Base-by-base conservation (phyloP, 2,888 invertebrate genomes). In the Slavum lentiscoides region DNA sequence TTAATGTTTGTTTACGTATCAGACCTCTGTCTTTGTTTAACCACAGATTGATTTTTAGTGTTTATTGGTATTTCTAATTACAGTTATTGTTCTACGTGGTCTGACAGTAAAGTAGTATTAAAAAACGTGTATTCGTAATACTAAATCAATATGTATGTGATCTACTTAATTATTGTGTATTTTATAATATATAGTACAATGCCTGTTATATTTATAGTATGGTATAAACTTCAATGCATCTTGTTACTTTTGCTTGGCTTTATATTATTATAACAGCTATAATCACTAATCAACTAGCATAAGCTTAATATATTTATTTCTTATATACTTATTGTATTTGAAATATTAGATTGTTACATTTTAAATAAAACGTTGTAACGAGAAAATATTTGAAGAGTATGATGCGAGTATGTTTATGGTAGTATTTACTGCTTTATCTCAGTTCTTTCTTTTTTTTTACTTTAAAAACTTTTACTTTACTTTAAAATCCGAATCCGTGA, bases 1-100 rank as follows among this genome's bases (percentile, higher is more conserved):
- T 53, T 59, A 37, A 23, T 55, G 55, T 70, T 39, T 49, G 6
- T 23, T 43, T 61, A 55, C 37, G n/a, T 39, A 55, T 43, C 58
- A 74, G 76, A 74, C 82, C 67, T 15, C 70, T 64, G 74, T 72
- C 73, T 82, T 67, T 62, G 83, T 82, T 21, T n/a, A 55, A 53
- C n/a, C 43, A 39, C 30, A n/a, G 15, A 70, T 74, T 67, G 2
- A 19, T 67, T 58, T 37, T 30, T 30, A 4, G 6, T 53, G 8
- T 15, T 64, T 1, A 15, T 64, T 64, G 21, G 19, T 55, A 19
- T 7, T 55, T 55, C n/a, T 53, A 53, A 62, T 64, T 53, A 13
- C 53, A 74, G n/a, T n/a, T n/a, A 74, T 62, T 30, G 19, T 55
- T 64, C 66, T 39, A 55, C 30, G 2, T 66, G 55, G 23, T 66